Conservation (phyloP, 2,113 vertebrate genomes). For the Tretioscincus oriximinensis region DNA sequence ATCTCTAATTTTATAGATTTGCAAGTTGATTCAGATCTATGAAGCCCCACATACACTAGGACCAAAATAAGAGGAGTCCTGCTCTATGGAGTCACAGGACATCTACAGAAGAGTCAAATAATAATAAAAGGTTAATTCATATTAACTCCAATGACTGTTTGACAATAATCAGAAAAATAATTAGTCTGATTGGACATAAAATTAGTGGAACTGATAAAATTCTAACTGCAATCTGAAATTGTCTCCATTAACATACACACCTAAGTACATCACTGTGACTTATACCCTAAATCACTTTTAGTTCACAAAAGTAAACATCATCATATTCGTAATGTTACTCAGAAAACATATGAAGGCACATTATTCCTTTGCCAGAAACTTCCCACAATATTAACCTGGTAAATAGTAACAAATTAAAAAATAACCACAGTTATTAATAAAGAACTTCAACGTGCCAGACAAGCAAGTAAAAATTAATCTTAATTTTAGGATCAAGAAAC, state of each 20-base stretch:
- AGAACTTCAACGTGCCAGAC: constrained; percentile 16
- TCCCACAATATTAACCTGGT: constrained; percentile 39
- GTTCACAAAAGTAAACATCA: constrained; percentile 48
- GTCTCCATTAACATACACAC: constrained; percentile 49
- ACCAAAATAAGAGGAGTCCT: no score
- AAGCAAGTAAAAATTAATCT: constrained; percentile 32
- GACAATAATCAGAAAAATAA: constrained; percentile 48
- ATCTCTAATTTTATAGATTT: no score
- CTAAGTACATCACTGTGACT: constrained; percentile 44
- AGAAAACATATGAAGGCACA: constrained; percentile 46
- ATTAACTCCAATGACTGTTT: constrained; percentile 35
- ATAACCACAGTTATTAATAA: constrained; percentile 58
- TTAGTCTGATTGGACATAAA: constrained; percentile 22
- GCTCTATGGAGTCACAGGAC: no score
- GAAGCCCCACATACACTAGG: no score
- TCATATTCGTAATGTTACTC: constrained; percentile 52
- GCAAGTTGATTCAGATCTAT: no score
- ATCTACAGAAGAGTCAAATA: neutral
- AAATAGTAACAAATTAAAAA: constrained; percentile 32
- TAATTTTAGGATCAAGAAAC: constrained; percentile 29
- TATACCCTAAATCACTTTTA: constrained; percentile 53
- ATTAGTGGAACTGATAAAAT: constrained; percentile 43
- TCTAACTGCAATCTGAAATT: constrained; percentile 44
- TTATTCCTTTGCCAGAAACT: constrained; percentile 32
- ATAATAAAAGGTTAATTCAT: constrained; percentile 20